phyloP scores from a whole-genome alignment of 2,888 invertebrate species.

The Synergus gifuensis region DNA sequence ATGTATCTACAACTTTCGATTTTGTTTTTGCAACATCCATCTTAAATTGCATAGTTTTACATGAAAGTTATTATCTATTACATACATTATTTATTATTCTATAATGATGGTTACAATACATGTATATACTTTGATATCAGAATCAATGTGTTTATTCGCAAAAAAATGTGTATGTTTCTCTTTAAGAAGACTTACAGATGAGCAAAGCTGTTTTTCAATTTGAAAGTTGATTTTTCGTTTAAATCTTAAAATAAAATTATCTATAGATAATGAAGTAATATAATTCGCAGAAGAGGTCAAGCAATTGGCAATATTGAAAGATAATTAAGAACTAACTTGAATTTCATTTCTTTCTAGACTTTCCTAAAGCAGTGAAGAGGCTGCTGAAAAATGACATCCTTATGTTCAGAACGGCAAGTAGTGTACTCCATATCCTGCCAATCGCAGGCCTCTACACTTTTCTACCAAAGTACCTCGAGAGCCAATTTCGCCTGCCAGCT shows the following conservation, averaged over 20 bases:
- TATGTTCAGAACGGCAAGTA: constrained; percentile 94
- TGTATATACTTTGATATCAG: background rate
- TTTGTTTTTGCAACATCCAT: background rate
- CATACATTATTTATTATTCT: background rate
- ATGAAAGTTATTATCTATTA: background rate
- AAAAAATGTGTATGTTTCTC: background rate
- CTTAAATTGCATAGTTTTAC: background rate
- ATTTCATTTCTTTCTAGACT: constrained; percentile 80
- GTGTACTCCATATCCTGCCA: constrained; percentile 93
- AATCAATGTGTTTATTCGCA: background rate
- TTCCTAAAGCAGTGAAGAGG: constrained; percentile 88
- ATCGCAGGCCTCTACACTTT: constrained; percentile 96
- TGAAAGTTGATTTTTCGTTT: background rate
- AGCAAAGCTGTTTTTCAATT: background rate
- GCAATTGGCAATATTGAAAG: background rate
- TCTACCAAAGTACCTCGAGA: constrained; percentile 95
- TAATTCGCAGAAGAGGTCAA: background rate
- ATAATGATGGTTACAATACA: background rate
- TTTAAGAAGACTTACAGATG: background rate
- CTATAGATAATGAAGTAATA: background rate
- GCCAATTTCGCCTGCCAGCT: constrained; percentile 93
- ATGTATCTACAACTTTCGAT: background rate
- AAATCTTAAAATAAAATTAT: background rate
- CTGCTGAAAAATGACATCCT: constrained; percentile 93
- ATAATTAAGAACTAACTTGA: background rate